phyloP scores from a whole-genome alignment of 2,888 invertebrate species.

The Sarcophaga subvicina region DNA sequence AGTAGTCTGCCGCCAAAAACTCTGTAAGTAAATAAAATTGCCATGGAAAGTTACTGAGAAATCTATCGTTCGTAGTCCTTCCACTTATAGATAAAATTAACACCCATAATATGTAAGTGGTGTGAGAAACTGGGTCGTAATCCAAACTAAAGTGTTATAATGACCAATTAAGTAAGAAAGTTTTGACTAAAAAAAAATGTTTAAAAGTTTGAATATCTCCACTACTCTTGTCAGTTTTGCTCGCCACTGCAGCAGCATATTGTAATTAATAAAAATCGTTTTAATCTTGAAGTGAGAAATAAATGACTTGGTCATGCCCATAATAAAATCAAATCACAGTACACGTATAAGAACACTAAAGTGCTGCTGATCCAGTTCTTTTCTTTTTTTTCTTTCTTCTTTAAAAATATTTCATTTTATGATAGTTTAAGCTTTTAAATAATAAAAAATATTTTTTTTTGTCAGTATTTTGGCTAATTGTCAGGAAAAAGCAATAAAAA shows the following conservation, averaged over 20 bases:
- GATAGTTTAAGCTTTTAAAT: background rate
- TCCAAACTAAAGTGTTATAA: too few species aligned
- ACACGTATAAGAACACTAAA: background rate
- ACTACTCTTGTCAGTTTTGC: slow-evolving; percentile 8
- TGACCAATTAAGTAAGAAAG: too few species aligned
- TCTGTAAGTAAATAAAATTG: too few species aligned
- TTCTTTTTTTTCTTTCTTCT: background rate
- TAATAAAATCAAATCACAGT: slow-evolving; percentile 28
- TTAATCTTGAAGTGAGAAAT: slow-evolving; percentile 4
- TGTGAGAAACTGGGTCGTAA: too few species aligned
- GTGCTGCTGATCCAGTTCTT: slow-evolving; percentile 41
- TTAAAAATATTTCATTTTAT: too few species aligned
- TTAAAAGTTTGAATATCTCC: background rate
- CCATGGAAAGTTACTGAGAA: too few species aligned
- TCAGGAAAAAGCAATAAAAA: slow-evolving; percentile 51
- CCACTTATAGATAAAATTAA: too few species aligned
- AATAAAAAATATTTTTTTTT: slow-evolving; percentile 27
- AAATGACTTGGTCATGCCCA: background rate
- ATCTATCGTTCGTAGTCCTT: too few species aligned
- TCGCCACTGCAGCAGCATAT: background rate
- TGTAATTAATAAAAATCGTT: slow-evolving; percentile 27
- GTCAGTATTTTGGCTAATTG: slow-evolving; percentile 64
- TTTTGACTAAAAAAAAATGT: too few species aligned
- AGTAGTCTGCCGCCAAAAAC: too few species aligned
- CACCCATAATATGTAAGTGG: too few species aligned